Base-by-base conservation (phyloP, 2,797 vertebrate species). In the Sebastes elongatus region DNA sequence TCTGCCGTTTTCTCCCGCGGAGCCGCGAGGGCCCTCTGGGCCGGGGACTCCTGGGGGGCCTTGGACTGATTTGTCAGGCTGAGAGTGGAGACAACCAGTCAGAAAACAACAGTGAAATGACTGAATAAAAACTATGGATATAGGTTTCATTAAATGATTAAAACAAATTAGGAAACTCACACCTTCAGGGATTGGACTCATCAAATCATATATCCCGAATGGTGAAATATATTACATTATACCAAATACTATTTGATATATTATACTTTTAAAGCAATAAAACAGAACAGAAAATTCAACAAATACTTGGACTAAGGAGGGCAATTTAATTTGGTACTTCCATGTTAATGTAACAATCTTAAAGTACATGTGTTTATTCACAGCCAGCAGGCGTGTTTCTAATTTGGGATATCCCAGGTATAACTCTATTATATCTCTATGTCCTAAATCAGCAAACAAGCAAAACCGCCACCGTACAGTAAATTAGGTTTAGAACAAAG, bases 21-120 rank as follows among this genome's bases (percentile, higher is more conserved):
- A 55, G 9, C 96, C 96, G 33, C 90, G 83, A 52, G 95, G 91
- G 25, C 96, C 96, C 73, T 95, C 92, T 33, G 94, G 88, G 20
- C 96, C 96, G 1, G 85, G 67, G 33, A 83, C 23, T 76, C 96
- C 96, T 46, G 94, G 92, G 30, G 95, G 95, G 2, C 96, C 96
- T 80, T 93, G 95, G 70, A 96, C 18, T 30, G 93, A 91, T 84
- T 90, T 96, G 55, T 96, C 96, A n/a, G 96, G 95, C 96, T 96
- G 81, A 68, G 75, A 75, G 64, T 78, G 13, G 76, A 76, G 13
- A 80, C 27, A 80, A 63, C 22, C 20, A 84, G 73, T 93, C 72
- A 88, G 38, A 7, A 60, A 71, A 57, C 42, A 3, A 9, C 20
- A 74, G 13, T 25, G 2, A 46, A 69, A 60, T 5, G 2, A 63